phyloP scores from a whole-genome alignment of 2,113 vertebrate species.

The Neomonachus schauinslandi region DNA sequence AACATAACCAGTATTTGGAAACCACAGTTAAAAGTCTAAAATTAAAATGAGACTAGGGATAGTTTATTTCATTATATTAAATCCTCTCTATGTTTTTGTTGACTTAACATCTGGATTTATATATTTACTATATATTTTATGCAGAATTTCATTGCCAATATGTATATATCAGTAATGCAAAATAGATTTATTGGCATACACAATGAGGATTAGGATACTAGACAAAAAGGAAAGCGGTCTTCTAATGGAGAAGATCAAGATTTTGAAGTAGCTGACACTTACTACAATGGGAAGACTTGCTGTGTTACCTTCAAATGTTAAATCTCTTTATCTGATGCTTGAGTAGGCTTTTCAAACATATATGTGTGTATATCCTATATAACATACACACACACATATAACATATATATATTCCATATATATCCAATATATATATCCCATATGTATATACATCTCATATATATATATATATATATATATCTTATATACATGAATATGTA shows the following conservation, averaged over 20 bases:
- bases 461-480: not conserved
- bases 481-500: not conserved
- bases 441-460: not conserved
- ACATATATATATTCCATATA: not conserved
- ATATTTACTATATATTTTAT: not conserved
- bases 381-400: no score
- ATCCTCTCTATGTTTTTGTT: not conserved
- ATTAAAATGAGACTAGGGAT: not conserved
- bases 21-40: not conserved
- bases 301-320: not conserved
- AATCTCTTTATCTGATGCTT: not conserved
- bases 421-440: no score
- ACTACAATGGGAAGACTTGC: not conserved
- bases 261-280: not conserved
- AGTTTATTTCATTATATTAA: not conserved
- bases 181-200: not conserved
- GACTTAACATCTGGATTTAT: not conserved
- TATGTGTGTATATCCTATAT: not conserved
- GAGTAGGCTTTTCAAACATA: not conserved
- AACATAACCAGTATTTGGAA: not conserved
- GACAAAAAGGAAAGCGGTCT: not conserved
- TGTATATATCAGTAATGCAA: not conserved
- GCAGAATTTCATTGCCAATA: not conserved
- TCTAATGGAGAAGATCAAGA: not conserved
- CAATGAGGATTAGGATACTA: not conserved